Conservation (phyloP, 2,797 vertebrate genomes). For the Brachyalestes nurse region DNA sequence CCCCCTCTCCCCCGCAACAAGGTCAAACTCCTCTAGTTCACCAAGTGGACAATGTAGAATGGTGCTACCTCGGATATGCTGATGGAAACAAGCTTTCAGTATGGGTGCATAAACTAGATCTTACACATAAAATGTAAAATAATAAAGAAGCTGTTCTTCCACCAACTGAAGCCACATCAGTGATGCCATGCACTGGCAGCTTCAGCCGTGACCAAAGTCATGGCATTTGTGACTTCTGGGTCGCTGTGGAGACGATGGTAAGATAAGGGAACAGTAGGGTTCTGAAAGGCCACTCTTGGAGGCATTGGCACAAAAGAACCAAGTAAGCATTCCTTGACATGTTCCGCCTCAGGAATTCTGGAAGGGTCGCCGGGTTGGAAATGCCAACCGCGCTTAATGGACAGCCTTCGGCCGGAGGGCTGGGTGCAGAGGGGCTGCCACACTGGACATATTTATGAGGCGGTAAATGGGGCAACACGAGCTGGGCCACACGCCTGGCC, state of each 20-base stretch:
- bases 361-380: neutral
- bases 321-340: neutral
- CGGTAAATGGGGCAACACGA: slow-evolving; percentile 61
- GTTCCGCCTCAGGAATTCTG: slow-evolving; percentile 18
- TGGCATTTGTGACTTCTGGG: slow-evolving; percentile 14
- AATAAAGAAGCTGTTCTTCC: slow-evolving; percentile 1
- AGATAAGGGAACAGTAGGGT: slow-evolving; percentile 46
- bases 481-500: slow-evolving; percentile 64
- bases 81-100: no score
- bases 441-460: slow-evolving; percentile 27
- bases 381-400: slow-evolving; percentile 22
- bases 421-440: neutral
- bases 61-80: neutral
- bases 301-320: neutral
- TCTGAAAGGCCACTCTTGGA: slow-evolving; percentile 42
- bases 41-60: neutral
- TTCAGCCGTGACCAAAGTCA: neutral
- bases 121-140: neutral
- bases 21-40: neutral
- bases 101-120: no score
- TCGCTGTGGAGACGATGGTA: slow-evolving; percentile 8
- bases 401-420: neutral
- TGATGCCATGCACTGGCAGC: slow-evolving; percentile 34
- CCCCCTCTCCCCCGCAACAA: neutral
- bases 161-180: neutral